Base-by-base conservation (phyloP, 1,140 invertebrate species). In the Anthonomus grandis region DNA sequence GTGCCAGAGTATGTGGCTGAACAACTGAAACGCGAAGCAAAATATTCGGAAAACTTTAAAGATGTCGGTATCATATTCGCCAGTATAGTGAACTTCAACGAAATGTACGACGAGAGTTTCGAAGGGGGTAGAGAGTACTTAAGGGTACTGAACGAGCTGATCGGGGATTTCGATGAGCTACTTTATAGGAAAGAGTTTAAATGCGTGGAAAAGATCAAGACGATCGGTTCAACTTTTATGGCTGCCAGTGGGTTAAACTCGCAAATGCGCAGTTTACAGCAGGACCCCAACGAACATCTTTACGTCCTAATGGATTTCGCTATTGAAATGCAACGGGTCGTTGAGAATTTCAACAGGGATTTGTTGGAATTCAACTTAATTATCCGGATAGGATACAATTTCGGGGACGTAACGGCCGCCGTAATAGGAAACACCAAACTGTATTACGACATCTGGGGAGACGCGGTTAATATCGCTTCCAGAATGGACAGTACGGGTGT, bases 401-500 rank as follows among this genome's bases (percentile, higher is more conserved):
- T 83, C 57, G 95, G 95, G 0, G 92, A 96, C 64, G 91, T 97
- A 0, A 95, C 93, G 0, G 92, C 93, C 0, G 96, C 95, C 3
- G 94, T 98, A 0, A 97, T 98, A 42, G 95, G 95, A 0, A 97
- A 94, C 0, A 91, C 90, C 0, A 98, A 97, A 70, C 77, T 97
- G 13, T 93, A 95, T 67, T 98, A 97, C 64, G 96, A 98, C 72
- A 97, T 98, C 47, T 98, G 96, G 96, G 95, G 96, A 0, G 95
- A 98, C 75, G 93, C 95, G 0, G 95, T 97, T 0, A 98, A 98
- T 75, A 95, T 98, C 47, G 93, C 95, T 0, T 94, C 90, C 3
- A 78, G 95, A 47, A 97, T 92, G 95, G 95, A 98, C 70, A 94
- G 92, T 0, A 95, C 91, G 0, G 91, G 92, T 0, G 83, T 96